Evolutionary conservation across 2,888 invertebrate species (phyloP).

Genomic region (Dynastes grantii): DNA sequence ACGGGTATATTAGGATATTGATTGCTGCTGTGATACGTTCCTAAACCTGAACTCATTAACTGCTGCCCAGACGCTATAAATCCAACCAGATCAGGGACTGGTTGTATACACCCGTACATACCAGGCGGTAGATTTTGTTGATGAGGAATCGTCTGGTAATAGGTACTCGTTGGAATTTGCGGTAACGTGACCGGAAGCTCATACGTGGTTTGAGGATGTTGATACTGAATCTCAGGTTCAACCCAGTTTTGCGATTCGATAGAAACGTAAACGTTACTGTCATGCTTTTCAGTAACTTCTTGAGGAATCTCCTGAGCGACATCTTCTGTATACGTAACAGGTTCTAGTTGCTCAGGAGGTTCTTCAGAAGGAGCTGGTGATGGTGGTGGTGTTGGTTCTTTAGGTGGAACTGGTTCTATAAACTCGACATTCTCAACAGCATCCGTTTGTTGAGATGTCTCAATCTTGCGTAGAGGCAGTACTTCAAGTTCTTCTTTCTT

Average conservation of each 20-base stretch:
- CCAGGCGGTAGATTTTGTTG: slow-evolving; percentile 59
- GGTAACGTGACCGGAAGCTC: slow-evolving; percentile 53
- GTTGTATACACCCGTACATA: slow-evolving; percentile 71
- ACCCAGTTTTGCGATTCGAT: slow-evolving; percentile 49
- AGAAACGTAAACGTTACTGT: slow-evolving; percentile 21
- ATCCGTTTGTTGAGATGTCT: slow-evolving; percentile 35
- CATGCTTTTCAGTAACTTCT: background rate
- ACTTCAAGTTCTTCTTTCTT: slow-evolving; percentile 30
- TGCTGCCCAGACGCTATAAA: slow-evolving; percentile 72
- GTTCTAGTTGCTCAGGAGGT: background rate
- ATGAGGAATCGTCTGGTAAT: slow-evolving; percentile 55
- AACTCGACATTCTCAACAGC: slow-evolving; percentile 33
- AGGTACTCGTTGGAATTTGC: slow-evolving; percentile 51
- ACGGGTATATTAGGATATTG: slow-evolving; percentile 56
- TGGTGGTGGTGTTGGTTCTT: background rate
- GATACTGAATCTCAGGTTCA: slow-evolving; percentile 59
- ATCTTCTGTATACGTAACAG: background rate
- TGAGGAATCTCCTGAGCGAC: background rate
- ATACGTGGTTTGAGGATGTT: slow-evolving; percentile 58
- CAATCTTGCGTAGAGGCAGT: slow-evolving; percentile 29
- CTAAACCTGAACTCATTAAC: slow-evolving; percentile 71
- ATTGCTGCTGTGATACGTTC: slow-evolving; percentile 67
- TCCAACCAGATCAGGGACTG: slow-evolving; percentile 71
- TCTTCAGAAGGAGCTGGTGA: background rate
- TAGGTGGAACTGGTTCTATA: background rate